Base-by-base conservation (phyloP, 64 coral and sea anemone genomes). In the Montipora efflorescens region DNA sequence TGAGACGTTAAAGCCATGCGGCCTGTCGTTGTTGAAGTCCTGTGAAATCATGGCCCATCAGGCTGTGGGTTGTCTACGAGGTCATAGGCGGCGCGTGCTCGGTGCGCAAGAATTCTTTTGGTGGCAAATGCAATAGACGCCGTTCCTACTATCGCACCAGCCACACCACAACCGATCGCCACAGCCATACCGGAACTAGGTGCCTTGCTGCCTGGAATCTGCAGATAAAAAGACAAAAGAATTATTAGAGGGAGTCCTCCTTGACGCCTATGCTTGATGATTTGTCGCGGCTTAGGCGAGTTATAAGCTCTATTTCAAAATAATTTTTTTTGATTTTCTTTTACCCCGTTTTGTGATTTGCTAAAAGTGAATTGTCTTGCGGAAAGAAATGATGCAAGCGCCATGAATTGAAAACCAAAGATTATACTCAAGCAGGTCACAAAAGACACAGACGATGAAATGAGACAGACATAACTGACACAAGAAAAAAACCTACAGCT, bases 51-150 rank as follows among this genome's bases (percentile, higher is more conserved):
- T 64, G 90, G 88, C 47, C 88, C 91, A 52, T 96, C 94, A 36
- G 94, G 94, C 79, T 96, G 91, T 76, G 97, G 94, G 52, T 96
- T 94, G 48, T 87, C 86, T 53, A 93, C 18, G 55, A 93, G 82
- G 67, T 98, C 96, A 83, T 87, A 95, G 16, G 88, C 96, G 75
- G 89, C 91, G 68, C 95, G 92, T 48, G 92, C 95, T 58, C 94
- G 90, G 49, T 99, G 95, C 13, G 98, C 98, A 18, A 99, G 58
- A 53, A 96, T 94, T 74, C 95, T 84, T 83, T 99, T 99, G 14
- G 95, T 99, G 47, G 95, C 92, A 75, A 99, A 99, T 49, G 98
- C 98, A 74, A 99, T 96, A 0, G 98, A 96, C 8, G 98, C 98
- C 16, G 98, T 96, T 9, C 98, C 98, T 1, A 99, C 98, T 47